phyloP scores from a whole-genome alignment of 2,888 invertebrate genomes.

The Trissonchulus sp. region DNA sequence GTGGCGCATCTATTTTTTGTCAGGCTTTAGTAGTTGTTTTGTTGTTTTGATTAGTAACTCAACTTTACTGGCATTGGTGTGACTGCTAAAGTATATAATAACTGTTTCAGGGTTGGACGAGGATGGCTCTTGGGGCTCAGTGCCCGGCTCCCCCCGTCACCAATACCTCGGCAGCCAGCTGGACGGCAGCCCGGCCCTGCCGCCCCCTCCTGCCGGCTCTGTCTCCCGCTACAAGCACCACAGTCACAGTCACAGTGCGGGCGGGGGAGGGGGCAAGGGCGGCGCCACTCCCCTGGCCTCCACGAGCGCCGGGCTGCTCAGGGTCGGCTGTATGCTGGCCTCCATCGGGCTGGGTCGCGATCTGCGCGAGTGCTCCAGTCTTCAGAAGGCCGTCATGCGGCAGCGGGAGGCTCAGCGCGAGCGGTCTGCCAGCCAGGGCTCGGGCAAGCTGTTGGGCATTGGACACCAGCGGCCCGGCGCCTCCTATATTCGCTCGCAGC shows the following conservation, averaged over 20 bases:
- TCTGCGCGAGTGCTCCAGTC: neutral
- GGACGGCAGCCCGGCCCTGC: too few relatives aligned
- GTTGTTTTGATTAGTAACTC: too few relatives aligned
- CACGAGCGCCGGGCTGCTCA: neutral
- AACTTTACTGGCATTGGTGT: too few relatives aligned
- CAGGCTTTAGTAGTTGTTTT: too few relatives aligned
- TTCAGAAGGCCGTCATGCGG: neutral
- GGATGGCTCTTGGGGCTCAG: neutral
- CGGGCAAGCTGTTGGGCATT: neutral
- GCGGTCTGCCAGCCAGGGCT: neutral
- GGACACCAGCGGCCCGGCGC: neutral
- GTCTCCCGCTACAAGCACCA: too few relatives aligned
- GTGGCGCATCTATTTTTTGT: too few relatives aligned
- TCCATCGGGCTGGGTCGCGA: neutral
- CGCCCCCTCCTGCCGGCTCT: too few relatives aligned
- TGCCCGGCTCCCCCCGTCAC: neutral
- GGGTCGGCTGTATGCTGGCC: neutral
- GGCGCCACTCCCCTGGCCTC: neutral
- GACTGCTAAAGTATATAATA: too few relatives aligned
- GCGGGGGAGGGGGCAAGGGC: too few relatives aligned
- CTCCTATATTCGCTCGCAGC: neutral
- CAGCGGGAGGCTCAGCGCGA: neutral
- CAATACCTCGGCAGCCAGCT: neutral
- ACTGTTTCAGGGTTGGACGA: neutral
- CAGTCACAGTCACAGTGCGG: too few relatives aligned